phyloP scores from a whole-genome alignment of 2,888 invertebrate species.

The Metacarcinus magister region DNA sequence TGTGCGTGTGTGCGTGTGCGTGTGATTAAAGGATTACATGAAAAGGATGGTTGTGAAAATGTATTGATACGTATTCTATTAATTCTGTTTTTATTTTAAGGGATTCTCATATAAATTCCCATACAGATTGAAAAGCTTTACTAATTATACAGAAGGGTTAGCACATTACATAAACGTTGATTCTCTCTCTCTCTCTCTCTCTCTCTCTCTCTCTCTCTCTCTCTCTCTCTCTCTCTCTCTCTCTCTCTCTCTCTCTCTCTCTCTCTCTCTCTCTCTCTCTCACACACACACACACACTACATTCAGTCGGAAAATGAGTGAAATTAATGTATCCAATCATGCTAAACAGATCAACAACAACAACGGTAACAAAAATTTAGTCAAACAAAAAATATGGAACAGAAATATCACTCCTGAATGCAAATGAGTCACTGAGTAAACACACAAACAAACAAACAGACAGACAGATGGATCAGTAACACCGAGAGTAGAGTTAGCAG shows the following conservation, averaged over 20 bases:
- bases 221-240: neutral
- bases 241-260: neutral
- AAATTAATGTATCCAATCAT: neutral
- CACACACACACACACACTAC: neutral
- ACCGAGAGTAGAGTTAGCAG: constrained; percentile 12
- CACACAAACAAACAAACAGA: too few relatives aligned
- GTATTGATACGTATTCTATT: too few relatives aligned
- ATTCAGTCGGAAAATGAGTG: neutral
- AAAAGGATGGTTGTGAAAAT: too few relatives aligned
- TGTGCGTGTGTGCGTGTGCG: too few relatives aligned
- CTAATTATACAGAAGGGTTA: too few relatives aligned
- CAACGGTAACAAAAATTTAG: neutral
- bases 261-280: neutral
- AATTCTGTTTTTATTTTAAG: too few relatives aligned
- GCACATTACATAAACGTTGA: too few relatives aligned
- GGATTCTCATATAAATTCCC: too few relatives aligned
- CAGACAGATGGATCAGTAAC: neutral
- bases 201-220: neutral
- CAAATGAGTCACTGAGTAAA: neutral
- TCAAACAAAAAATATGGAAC: neutral
- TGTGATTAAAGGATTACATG: too few relatives aligned
- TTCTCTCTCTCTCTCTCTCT: neutral
- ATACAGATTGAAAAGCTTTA: too few relatives aligned
- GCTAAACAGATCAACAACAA: neutral
- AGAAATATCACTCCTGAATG: neutral